Base-by-base conservation (phyloP, 1,140 invertebrate species). In the Condylostylus longicornis region DNA sequence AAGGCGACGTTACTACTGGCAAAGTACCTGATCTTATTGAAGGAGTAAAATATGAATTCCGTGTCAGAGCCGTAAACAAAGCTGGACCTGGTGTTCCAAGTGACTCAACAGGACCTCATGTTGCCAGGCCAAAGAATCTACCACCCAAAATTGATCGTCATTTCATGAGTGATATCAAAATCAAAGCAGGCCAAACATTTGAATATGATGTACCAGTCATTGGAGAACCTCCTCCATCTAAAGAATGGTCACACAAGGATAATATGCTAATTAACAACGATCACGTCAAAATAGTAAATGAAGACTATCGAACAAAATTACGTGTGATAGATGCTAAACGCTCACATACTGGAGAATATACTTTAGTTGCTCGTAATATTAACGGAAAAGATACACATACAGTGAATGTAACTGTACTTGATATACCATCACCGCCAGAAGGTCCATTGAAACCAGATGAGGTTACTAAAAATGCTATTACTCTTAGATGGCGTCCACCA, bases 61-160 rank as follows among this genome's bases (percentile, higher is more conserved):
- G 95, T 21, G 79, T 98, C 2, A 68, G 77, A 32, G 93, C 94
- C 12, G 75, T 91, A 0, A 98, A 98, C 54, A 94, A 94, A 59
- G 91, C 86, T 18, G 94, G 94, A 21, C 77, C 79, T 27, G 84
- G 91, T 33, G 79, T 82, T 54, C 82, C 95, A 1, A 93, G 87
- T 43, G 82, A 93, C 46, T 70, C 84, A 2, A 90, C 90, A 4
- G 77, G 75, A 42, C 75, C 86, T 3, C 88, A 96, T 51, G 65
- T 83, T 42, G 93, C 93, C 8, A 76, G 90, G 54, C 81, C 91
- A 17, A 93, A 88, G 60, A 91, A 90, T 55, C 64, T 83, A 51
- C 64, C 88, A 30, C 93, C 93, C 0, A 87, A 82, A 57, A 95
- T 98, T 58, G 90, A 95, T 58, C 74, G 85, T 20, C 90, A 89